Evolutionary conservation across 2,113 vertebrate species (phyloP).

Genomic region (Eurystomus gularis): DNA sequence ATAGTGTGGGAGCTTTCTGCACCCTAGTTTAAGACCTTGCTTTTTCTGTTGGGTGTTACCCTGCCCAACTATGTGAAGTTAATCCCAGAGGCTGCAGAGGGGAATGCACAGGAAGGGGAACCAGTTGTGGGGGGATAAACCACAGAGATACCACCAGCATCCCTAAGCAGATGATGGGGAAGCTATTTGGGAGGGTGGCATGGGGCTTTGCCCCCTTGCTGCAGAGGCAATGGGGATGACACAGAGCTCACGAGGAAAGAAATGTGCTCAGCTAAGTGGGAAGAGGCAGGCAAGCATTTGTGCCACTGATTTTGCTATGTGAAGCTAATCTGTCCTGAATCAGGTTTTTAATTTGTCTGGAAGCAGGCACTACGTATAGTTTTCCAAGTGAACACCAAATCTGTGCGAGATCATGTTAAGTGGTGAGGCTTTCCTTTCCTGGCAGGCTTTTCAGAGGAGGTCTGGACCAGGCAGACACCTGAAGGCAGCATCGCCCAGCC

Average conservation of each 20-base stretch:
- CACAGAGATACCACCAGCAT: not conserved
- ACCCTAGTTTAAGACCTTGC: not conserved
- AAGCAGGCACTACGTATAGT: not conserved
- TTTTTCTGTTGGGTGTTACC: not conserved
- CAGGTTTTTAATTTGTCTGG: not conserved
- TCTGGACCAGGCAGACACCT: not conserved
- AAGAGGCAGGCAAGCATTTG: not conserved
- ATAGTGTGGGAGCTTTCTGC: not conserved
- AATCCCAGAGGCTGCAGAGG: not conserved
- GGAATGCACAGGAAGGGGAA: not conserved
- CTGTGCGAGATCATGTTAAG: not conserved
- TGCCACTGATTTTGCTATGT: not conserved
- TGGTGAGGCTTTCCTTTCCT: not conserved
- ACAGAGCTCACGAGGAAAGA: not conserved
- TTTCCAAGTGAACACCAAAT: not conserved
- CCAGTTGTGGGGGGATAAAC: not conserved
- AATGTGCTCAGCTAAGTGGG: accelerated
- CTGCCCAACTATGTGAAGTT: not conserved
- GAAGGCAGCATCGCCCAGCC: not conserved
- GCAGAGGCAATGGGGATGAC: not conserved
- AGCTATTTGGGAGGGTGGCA: not conserved
- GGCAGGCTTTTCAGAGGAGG: not conserved
- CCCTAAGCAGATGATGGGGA: not conserved
- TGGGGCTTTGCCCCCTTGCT: not conserved
- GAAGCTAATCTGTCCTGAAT: not conserved